These are phyloP conservation scores for Zele albiditarsus DNA, from an alignment of 2,888 invertebrate species.

Conservation along the genomic window DNA sequence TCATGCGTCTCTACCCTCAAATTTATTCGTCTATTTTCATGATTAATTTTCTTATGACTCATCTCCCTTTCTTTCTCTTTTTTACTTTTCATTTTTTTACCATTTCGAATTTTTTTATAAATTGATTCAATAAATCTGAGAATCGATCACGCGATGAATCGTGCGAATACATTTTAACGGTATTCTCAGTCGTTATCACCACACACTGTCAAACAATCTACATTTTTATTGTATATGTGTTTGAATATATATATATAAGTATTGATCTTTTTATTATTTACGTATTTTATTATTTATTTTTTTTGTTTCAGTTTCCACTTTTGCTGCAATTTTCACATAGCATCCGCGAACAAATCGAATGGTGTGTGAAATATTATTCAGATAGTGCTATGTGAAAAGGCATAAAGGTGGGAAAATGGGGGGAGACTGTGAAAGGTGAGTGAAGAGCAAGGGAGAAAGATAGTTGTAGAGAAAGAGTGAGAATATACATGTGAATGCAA, in stretches of 20 bases:
- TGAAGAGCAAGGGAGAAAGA: neutral
- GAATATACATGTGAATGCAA: conserved; percentile 43
- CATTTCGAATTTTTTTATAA: conserved; percentile 7
- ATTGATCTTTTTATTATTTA: neutral
- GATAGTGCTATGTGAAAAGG: conserved; percentile 9
- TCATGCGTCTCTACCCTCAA: neutral
- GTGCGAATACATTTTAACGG: neutral
- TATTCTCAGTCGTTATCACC: neutral
- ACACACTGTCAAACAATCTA: neutral
- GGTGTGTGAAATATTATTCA: conserved; percentile 28
- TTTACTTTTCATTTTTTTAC: neutral
- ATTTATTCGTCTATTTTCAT: conserved; percentile 38
- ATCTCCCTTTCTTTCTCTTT: neutral
- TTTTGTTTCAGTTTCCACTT: conserved; percentile 4
- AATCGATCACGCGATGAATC: neutral
- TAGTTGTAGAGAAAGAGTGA: neutral
- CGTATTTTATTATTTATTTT: neutral
- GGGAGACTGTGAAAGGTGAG: neutral
- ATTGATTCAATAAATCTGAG: neutral
- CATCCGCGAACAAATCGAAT: conserved; percentile 32
- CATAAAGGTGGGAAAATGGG: neutral
- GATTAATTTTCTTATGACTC: conserved; percentile 13
- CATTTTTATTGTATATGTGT: neutral
- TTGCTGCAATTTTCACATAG: conserved; percentile 4
- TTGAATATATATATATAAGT: neutral